A percentile compares a stretch with the other conserved stretches of the same genome.
phyloP scores from a whole-genome alignment of 2,797 vertebrate genomes.

The Oceanodroma leucorhoa region DNA sequence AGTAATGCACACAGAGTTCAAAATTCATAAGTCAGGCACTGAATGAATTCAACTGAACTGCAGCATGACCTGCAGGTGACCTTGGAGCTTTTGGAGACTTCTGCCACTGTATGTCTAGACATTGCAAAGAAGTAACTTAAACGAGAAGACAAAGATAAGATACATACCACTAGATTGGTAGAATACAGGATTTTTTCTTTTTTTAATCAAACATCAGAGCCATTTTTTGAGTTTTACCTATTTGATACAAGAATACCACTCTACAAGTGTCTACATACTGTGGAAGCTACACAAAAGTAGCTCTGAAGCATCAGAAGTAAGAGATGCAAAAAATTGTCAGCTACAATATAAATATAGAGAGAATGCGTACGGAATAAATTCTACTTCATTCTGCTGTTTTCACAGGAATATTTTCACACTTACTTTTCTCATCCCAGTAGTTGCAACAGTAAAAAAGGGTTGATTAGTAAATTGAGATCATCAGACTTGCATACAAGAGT shows the following conservation, averaged over 20 bases:
- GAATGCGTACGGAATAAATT: background rate
- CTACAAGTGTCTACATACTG: background rate
- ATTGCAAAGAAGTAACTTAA: background rate
- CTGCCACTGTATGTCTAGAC: background rate
- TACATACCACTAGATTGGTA: background rate
- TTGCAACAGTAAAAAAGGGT: background rate
- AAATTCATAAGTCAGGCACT: background rate
- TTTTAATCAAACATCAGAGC: background rate
- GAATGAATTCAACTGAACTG: background rate
- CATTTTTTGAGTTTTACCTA: background rate
- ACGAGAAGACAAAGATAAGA: background rate
- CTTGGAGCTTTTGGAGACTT: background rate
- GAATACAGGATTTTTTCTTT: background rate
- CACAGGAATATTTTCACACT: background rate
- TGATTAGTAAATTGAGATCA: background rate
- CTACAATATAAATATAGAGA: background rate
- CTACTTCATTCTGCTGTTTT: background rate
- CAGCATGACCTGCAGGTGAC: background rate
- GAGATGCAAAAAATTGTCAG: background rate
- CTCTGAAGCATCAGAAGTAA: background rate
- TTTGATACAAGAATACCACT: background rate
- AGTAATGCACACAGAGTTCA: background rate
- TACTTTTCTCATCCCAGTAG: background rate
- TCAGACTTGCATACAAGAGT: background rate
- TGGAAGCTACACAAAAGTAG: background rate